Evolutionary conservation across 1,140 invertebrate species (phyloP).

Genomic region (Limonius californicus): DNA sequence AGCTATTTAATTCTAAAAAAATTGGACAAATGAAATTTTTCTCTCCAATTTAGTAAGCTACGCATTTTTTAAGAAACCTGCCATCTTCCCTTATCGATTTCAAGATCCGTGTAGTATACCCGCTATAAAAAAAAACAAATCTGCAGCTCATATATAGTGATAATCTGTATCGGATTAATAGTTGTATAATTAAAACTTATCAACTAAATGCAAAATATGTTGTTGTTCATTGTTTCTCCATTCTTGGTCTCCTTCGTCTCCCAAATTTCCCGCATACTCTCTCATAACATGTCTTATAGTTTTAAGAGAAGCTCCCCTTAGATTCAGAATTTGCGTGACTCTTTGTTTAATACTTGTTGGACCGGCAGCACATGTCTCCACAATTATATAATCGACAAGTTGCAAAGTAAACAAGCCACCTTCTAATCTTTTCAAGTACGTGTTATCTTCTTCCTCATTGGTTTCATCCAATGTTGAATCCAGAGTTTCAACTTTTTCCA

Average conservation of each 20-base stretch:
- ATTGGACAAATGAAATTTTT: not conserved
- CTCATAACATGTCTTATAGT: conserved; percentile 94
- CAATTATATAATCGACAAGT: conserved; percentile 91
- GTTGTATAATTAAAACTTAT: conserved; percentile 74
- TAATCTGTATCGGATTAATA: too few species aligned
- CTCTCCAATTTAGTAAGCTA: not conserved
- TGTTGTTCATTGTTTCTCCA: conserved; percentile 86
- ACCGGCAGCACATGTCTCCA: conserved; percentile 83
- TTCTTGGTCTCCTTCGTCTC: conserved; percentile 79
- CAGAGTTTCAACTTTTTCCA: conserved; percentile 87
- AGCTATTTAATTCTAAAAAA: not conserved
- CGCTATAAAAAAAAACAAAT: too few species aligned
- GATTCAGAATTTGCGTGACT: conserved; percentile 83
- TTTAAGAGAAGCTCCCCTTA: conserved; percentile 86
- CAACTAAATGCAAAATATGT: conserved; percentile 86
- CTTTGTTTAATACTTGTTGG: conserved; percentile 78
- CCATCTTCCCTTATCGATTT: too few species aligned
- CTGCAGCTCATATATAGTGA: too few species aligned
- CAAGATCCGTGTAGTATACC: too few species aligned
- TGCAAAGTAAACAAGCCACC: conserved; percentile 94
- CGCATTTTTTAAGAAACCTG: too few species aligned
- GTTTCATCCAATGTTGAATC: conserved; percentile 59
- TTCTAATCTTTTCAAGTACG: conserved; percentile 85
- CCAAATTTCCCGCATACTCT: conserved; percentile 94
- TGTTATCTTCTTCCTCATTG: conserved; percentile 69